Base-by-base conservation (phyloP, 2,888 invertebrate genomes). In the Stenolophus ochropezus region DNA sequence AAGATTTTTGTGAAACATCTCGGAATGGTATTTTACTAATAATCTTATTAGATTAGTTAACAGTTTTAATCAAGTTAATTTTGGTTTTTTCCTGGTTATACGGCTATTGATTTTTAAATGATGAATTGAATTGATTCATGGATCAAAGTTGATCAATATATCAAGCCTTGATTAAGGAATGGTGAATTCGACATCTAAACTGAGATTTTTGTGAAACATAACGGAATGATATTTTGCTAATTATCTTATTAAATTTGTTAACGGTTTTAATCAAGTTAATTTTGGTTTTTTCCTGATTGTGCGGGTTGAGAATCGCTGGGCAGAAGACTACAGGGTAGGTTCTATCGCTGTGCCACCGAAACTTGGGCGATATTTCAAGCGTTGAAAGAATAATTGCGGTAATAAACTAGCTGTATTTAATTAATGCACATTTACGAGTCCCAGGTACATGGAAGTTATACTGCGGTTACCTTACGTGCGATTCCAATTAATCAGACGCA, bases 321-420 rank as follows among this genome's bases (percentile, higher is more conserved):
- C 14, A 27, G 33, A 16, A n/a, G 33, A 21, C 5, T 42, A 25
- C 69, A 51, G 69, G 33, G 47, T 56, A 33, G 8, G 33, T 42
- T 42, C 33, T 42, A 80, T 53, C 73, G 73, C 42, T 78, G 80
- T 78, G 51, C 42, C 80, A 69, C 56, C 27, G 25, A 80, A 80
- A 80, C 80, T 80, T 80, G 49, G 80, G 80, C 69, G 23, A 73
- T 73, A 80, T 80, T 80, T 80, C 80, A 80, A 80, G 73, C 58
- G 80, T 73, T 80, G 80, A 80, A 80, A 80, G 80, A 80, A 80
- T 80, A 80, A 80, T 80, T 80, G 80, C 73, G 73, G 73, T 80
- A 80, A 80, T 80, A 80, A 80, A 80, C 80, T 80, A 80, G 58
- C 80, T 80, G 80, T 80, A 80, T 80, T 80, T 80, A 80, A 73